Conservation (phyloP, 2,113 vertebrate genomes). For the Hypocryptadius cinnamomeus region DNA sequence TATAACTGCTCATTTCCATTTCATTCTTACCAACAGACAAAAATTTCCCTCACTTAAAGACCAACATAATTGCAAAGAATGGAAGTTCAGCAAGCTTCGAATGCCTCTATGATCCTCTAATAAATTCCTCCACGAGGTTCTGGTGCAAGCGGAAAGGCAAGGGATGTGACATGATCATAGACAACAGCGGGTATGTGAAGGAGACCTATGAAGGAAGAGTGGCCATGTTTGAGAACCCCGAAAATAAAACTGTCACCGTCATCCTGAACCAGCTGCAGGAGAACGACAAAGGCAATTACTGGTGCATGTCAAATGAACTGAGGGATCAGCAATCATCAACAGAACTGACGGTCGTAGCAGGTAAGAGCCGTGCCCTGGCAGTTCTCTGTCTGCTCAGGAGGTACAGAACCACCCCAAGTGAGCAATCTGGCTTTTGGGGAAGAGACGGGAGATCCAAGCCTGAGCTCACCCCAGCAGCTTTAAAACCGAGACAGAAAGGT, state of each 20-base stretch:
- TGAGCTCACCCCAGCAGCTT: neutral
- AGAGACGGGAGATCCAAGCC: fast-evolving
- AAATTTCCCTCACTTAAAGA: neutral
- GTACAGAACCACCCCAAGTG: neutral
- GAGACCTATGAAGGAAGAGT: neutral
- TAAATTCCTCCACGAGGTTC: neutral
- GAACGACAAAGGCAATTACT: conserved; percentile 62
- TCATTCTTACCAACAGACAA: conserved; percentile 39
- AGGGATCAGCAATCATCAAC: neutral
- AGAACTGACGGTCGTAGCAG: conserved; percentile 56
- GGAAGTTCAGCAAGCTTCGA: conserved; percentile 54
- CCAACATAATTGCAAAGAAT: neutral
- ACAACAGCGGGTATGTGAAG: fast-evolving
- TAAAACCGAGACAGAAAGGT: neutral
- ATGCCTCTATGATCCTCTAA: conserved; percentile 38
- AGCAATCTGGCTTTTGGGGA: neutral
- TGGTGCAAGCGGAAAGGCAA: conserved; percentile 52
- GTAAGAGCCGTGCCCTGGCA: neutral
- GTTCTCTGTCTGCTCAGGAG: neutral
- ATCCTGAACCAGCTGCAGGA: conserved; percentile 62
- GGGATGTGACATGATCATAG: conserved; percentile 30
- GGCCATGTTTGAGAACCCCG: neutral
- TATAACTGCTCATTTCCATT: neutral
- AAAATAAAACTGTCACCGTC: neutral
- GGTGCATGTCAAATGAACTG: conserved; percentile 46